Evolutionary conservation across 1,140 invertebrate species (phyloP).

Genomic region (Hyles vespertilio): DNA sequence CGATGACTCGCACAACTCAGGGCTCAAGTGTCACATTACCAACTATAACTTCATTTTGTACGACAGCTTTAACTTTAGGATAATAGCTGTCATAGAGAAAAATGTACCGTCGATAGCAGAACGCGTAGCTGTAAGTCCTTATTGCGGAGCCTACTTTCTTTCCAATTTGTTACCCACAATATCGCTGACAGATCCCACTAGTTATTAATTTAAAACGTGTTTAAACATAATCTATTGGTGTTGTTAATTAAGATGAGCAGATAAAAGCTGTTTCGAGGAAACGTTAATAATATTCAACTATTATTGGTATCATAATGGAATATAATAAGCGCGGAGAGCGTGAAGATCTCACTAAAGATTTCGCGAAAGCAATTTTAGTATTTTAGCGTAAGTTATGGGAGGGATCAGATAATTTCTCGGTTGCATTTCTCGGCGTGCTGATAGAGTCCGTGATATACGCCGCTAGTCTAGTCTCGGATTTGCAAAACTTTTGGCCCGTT

Average conservation of each 20-base stretch:
- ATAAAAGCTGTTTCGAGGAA: conserved; percentile 30
- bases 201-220: conserved; percentile 7
- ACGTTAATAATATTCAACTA: conserved; percentile 66
- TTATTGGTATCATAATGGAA: conserved; percentile 68
- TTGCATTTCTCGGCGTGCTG: conserved; percentile 53
- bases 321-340: conserved; percentile 67
- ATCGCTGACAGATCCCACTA: conserved; percentile 2
- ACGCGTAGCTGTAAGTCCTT: neutral
- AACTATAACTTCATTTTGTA: conserved; percentile 19
- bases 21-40: conserved; percentile 29
- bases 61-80: conserved; percentile 20
- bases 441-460: conserved; percentile 29
- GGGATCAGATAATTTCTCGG: conserved; percentile 65
- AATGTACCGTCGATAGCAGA: neutral
- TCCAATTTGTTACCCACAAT: neutral
- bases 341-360: conserved; percentile 70
- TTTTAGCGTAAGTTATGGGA: conserved; percentile 70
- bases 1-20: conserved; percentile 32
- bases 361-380: conserved; percentile 71
- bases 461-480: neutral
- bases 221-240: conserved; percentile 7
- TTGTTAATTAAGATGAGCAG: conserved; percentile 31
- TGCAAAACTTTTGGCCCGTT: neutral
- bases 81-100: conserved; percentile 16
- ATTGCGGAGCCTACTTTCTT: conserved; percentile 3